These are phyloP conservation scores for Styela clava DNA, from an alignment of 23 tunicate genomes.

Conservation along the genomic window DNA sequence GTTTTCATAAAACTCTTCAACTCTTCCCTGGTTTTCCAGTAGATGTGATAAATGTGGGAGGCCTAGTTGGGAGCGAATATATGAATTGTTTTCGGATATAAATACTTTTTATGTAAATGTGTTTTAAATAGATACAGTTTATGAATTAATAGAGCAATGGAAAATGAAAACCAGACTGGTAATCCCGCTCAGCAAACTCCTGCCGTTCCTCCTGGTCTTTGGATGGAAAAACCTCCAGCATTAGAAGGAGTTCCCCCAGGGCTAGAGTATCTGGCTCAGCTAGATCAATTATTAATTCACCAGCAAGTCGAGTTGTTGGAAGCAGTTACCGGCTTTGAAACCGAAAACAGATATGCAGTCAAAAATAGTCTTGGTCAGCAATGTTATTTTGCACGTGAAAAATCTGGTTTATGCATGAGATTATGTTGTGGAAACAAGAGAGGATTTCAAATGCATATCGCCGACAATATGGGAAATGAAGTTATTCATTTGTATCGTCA, in stretches of 20 bases:
- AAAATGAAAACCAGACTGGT: not conserved
- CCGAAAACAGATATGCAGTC: not conserved
- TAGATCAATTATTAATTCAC: slow-evolving; percentile 80
- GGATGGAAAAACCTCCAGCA: slow-evolving; percentile 57
- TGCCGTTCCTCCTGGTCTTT: too few relatives aligned
- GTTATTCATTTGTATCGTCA: slow-evolving; percentile 44
- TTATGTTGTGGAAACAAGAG: slow-evolving; percentile 55
- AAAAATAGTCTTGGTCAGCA: slow-evolving; percentile 25
- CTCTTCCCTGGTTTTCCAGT: too few relatives aligned
- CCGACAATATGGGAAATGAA: slow-evolving; percentile 71
- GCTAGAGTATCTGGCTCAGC: slow-evolving; percentile 68
- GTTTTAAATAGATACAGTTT: too few relatives aligned
- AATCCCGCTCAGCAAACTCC: not conserved
- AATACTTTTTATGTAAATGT: too few relatives aligned
- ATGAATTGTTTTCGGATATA: too few relatives aligned
- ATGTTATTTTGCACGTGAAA: slow-evolving; percentile 23
- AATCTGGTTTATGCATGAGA: slow-evolving; percentile 77
- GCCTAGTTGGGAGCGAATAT: too few relatives aligned
- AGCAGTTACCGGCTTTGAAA: slow-evolving; percentile 19
- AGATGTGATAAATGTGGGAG: too few relatives aligned
- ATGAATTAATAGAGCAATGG: not conserved
- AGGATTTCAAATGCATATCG: slow-evolving; percentile 69
- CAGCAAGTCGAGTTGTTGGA: slow-evolving; percentile 91
- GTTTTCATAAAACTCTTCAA: too few relatives aligned
- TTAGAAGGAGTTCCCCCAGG: slow-evolving; percentile 78